phyloP scores from a whole-genome alignment of 1,140 invertebrate species.

The Drosophila sturtevanti region DNA sequence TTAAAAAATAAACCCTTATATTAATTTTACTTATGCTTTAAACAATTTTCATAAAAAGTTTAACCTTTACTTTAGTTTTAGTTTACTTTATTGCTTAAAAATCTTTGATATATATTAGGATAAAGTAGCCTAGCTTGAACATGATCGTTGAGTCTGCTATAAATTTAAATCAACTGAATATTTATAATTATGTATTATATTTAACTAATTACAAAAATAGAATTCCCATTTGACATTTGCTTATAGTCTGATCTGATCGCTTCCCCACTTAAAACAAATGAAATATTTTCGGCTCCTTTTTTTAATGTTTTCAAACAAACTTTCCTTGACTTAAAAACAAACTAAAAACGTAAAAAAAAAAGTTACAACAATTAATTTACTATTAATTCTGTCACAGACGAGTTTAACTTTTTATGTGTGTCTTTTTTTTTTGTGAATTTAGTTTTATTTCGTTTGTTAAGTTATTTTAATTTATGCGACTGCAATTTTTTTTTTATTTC shows the following conservation, averaged over 20 bases:
- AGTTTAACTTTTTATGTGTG: not conserved
- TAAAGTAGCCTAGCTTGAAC: too few relatives aligned
- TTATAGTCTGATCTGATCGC: not conserved
- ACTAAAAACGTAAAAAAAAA: not conserved
- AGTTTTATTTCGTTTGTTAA: slow-evolving; percentile 30
- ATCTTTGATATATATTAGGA: too few relatives aligned
- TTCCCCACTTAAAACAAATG: not conserved
- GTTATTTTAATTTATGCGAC: slow-evolving; percentile 50
- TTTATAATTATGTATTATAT: too few relatives aligned
- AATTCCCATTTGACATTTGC: too few relatives aligned
- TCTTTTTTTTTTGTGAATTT: slow-evolving; percentile 17
- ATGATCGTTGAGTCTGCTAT: too few relatives aligned
- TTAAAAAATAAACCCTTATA: too few relatives aligned
- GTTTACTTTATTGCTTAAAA: too few relatives aligned
- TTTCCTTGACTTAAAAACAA: not conserved
- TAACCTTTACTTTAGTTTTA: too few relatives aligned
- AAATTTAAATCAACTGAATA: too few relatives aligned
- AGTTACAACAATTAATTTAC: slow-evolving; percentile 21
- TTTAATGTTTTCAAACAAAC: not conserved
- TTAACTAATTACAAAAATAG: too few relatives aligned
- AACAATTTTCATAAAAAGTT: too few relatives aligned
- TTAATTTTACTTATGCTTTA: too few relatives aligned
- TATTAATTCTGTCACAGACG: slow-evolving; percentile 42
- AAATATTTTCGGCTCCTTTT: not conserved
- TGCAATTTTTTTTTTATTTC: slow-evolving; percentile 17